phyloP scores from a whole-genome alignment of 2,888 invertebrate genomes.

The Brachylomia viminalis region DNA sequence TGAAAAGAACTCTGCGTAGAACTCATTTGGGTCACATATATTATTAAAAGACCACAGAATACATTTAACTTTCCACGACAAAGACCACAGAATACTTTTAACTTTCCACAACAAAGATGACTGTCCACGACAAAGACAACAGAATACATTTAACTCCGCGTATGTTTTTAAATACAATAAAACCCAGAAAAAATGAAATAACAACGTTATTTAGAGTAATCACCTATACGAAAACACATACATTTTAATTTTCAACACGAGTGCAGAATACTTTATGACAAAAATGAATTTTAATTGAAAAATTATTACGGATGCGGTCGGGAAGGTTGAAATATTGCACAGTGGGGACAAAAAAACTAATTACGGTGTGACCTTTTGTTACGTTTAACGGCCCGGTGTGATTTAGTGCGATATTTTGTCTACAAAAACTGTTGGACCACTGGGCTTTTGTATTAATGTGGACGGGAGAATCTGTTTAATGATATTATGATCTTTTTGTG shows the following conservation, averaged over 20 bases:
- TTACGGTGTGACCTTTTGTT: constrained; percentile 81
- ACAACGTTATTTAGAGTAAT: constrained; percentile 64
- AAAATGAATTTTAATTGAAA: constrained; percentile 83
- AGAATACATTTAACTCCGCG: not conserved
- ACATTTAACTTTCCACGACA: too few species aligned
- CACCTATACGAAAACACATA: constrained; percentile 66
- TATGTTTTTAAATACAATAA: constrained; percentile 43
- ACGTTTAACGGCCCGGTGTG: constrained; percentile 71
- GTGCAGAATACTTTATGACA: constrained; percentile 71
- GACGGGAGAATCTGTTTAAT: constrained; percentile 55
- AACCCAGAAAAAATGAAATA: constrained; percentile 40
- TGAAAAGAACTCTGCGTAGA: too few species aligned
- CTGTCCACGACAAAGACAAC: not conserved
- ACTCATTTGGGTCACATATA: too few species aligned
- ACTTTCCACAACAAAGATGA: not conserved
- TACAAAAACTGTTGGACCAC: constrained; percentile 56
- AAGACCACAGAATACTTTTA: not conserved
- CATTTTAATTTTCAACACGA: constrained; percentile 70
- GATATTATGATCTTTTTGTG: constrained; percentile 55
- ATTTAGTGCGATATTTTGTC: constrained; percentile 79
- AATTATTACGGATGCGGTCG: constrained; percentile 83
- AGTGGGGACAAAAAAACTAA: constrained; percentile 82
- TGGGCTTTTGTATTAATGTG: constrained; percentile 59
- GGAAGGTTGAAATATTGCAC: constrained; percentile 81
- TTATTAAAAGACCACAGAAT: too few species aligned